Evolutionary conservation across 2,888 invertebrate genomes (phyloP).

Genomic region (Xylocampa areola): DNA sequence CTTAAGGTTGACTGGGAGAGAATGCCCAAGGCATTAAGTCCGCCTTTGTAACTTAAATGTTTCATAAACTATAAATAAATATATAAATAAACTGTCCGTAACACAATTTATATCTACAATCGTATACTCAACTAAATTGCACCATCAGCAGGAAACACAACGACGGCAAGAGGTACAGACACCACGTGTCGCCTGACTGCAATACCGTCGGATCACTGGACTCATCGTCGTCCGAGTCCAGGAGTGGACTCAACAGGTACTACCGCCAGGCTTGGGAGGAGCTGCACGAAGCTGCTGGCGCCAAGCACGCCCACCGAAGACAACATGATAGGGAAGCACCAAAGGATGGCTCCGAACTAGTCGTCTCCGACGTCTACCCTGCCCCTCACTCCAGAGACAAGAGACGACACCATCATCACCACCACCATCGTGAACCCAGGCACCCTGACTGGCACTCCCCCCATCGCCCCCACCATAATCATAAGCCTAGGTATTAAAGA

Average conservation of each 20-base stretch:
- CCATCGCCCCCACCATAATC: slow-evolving; percentile 87
- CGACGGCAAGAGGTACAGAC: slow-evolving; percentile 96
- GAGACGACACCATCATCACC: slow-evolving; percentile 93
- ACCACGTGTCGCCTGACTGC: slow-evolving; percentile 96
- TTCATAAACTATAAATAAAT: too few species aligned
- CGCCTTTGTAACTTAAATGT: too few species aligned
- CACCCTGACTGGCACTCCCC: slow-evolving; percentile 90
- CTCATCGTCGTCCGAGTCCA: slow-evolving; percentile 95
- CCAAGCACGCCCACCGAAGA: slow-evolving; percentile 83
- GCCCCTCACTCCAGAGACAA: slow-evolving; percentile 87
- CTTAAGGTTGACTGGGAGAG: too few species aligned
- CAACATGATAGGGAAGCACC: slow-evolving; percentile 89
- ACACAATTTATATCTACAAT: neutral
- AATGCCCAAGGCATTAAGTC: too few species aligned
- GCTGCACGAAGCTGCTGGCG: slow-evolving; percentile 94
- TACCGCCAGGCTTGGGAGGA: slow-evolving; percentile 98
- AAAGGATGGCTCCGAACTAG: slow-evolving; percentile 94
- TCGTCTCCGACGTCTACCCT: slow-evolving; percentile 91
- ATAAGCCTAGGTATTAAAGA: slow-evolving; percentile 86
- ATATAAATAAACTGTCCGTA: neutral
- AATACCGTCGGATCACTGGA: slow-evolving; percentile 97
- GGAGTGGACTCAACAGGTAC: slow-evolving; percentile 95
- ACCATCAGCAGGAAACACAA: slow-evolving; percentile 84
- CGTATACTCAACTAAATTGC: slow-evolving; percentile 7
- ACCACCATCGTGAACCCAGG: slow-evolving; percentile 92